Percentiles rank a stretch among this genome's conserved stretches.
These are phyloP conservation scores for Nerophis ophidion DNA, from an alignment of 2,113 vertebrate species.

Conservation along the genomic window DNA sequence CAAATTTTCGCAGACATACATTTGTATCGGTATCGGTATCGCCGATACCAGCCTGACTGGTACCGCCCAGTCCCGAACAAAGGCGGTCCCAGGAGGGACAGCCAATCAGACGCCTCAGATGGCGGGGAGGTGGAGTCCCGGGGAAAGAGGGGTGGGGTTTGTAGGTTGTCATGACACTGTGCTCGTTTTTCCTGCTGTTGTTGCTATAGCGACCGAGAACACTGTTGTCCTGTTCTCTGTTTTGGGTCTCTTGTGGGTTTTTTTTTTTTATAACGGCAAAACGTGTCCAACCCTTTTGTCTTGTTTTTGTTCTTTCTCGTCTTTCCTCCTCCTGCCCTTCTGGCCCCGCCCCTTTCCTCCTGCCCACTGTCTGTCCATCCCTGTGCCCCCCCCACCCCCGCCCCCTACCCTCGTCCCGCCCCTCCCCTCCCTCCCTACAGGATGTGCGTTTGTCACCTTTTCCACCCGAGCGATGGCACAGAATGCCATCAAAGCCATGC, in stretches of 20 bases:
- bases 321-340: conserved; percentile 61
- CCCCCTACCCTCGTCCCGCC: conserved; percentile 53
- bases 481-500: conserved; percentile 99
- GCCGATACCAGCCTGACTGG: too few species aligned
- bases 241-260: conserved; percentile 84
- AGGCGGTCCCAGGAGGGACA: neutral
- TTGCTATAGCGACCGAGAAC: conserved; percentile 90
- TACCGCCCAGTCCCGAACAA: neutral
- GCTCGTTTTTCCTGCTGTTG: conserved; percentile 50
- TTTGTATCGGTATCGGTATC: too few species aligned
- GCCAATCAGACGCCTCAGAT: neutral
- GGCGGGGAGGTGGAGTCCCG: neutral
- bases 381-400: conserved; percentile 45
- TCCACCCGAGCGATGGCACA: conserved; percentile 99
- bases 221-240: conserved; percentile 96
- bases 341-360: conserved; percentile 77
- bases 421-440: conserved; percentile 90
- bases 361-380: conserved; percentile 45
- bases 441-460: conserved; percentile 99
- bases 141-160: conserved; percentile 13
- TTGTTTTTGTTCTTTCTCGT: conserved; percentile 89
- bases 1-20: too few species aligned
- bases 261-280: conserved; percentile 84
- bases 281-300: conserved; percentile 99
- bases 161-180: conserved; percentile 52